A percentile compares a stretch with the other conserved stretches of the same genome.
phyloP scores from a whole-genome alignment of 2,113 vertebrate species.

The Paradoxurus hermaphroditus region DNA sequence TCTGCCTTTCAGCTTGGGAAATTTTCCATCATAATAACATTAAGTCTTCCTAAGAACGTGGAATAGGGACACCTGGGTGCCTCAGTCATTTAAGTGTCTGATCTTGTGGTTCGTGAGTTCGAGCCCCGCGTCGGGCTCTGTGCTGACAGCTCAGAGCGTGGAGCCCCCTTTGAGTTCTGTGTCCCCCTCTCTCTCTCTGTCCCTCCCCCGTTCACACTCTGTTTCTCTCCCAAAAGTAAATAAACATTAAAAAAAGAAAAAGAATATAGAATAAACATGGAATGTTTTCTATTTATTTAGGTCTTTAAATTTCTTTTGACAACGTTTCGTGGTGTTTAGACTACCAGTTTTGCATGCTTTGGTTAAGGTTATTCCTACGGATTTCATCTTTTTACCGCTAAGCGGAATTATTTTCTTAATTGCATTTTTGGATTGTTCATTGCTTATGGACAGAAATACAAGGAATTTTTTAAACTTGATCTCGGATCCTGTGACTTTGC shows the following conservation, averaged over 20 bases:
- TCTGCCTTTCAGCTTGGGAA: neutral
- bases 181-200: too few species aligned
- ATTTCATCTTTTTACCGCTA: constrained; percentile 8
- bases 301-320: neutral
- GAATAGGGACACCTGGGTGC: too few species aligned
- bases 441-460: neutral
- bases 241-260: too few species aligned
- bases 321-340: neutral
- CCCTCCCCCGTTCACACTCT: too few species aligned
- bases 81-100: too few species aligned
- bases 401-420: neutral
- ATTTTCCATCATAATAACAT: neutral
- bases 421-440: neutral
- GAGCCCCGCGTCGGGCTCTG: too few species aligned
- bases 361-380: neutral
- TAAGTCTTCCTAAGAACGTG: neutral
- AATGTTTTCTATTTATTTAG: neutral
- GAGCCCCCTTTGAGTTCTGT: too few species aligned
- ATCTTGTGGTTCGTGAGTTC: too few species aligned
- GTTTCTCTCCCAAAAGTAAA: too few species aligned
- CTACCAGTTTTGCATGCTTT: neutral
- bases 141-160: too few species aligned
- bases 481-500: neutral
- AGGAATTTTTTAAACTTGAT: neutral
- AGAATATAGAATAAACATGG: neutral